Evolutionary conservation across 2,888 invertebrate species (phyloP).

Genomic region (Drosophila kanekoi): DNA sequence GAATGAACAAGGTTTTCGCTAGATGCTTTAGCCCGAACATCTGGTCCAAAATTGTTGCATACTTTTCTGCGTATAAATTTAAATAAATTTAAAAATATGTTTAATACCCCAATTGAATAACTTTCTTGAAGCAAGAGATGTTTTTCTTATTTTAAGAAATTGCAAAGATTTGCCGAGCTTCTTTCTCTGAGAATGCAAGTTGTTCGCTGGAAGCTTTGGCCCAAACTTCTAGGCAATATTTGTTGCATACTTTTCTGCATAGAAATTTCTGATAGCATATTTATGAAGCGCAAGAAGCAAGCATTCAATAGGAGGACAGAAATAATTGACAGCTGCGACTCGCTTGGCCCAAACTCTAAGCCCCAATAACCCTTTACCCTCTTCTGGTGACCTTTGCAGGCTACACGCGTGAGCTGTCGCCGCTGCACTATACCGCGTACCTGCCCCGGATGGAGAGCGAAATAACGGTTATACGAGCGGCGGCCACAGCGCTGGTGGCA

Average conservation of each 20-base stretch:
- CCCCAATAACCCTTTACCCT: background rate
- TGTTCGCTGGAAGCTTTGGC: background rate
- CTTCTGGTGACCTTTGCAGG: constrained; percentile 85
- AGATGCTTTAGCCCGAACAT: too few species aligned
- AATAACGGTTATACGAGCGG: constrained; percentile 86
- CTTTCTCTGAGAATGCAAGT: background rate
- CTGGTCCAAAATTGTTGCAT: too few species aligned
- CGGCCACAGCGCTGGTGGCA: constrained; percentile 72
- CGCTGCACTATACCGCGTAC: constrained; percentile 91
- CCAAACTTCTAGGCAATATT: background rate
- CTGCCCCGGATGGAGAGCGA: constrained; percentile 88
- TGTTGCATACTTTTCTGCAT: constrained; percentile 11
- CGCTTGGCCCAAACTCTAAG: constrained; percentile 10
- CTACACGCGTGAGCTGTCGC: constrained; percentile 91
- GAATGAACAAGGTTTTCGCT: too few species aligned
- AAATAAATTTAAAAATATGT: too few species aligned
- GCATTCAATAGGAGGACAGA: background rate
- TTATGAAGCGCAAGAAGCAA: too few species aligned
- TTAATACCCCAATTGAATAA: too few species aligned
- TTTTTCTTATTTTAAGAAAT: too few species aligned
- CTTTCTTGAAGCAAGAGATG: too few species aligned
- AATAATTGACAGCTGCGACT: background rate
- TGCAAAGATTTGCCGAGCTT: too few species aligned
- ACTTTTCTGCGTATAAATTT: too few species aligned
- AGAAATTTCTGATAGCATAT: too few species aligned